A percentile compares a stretch with the other conserved stretches of the same genome.
phyloP scores from a whole-genome alignment of 1,140 invertebrate species.

The Maniola jurtina region DNA sequence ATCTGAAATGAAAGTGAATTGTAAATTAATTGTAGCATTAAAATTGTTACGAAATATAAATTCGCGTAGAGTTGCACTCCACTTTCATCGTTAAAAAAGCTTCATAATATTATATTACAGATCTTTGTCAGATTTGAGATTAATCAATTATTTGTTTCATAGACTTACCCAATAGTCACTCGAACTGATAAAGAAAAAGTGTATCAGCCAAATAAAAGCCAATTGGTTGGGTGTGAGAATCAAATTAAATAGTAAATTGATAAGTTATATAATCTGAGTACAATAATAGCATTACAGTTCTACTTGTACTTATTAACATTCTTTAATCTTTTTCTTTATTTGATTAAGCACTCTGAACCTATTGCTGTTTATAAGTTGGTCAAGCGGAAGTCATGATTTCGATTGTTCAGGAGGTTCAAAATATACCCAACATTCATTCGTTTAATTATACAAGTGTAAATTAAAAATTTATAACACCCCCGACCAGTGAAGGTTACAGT shows the following conservation, averaged over 20 bases:
- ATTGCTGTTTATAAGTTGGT: not conserved
- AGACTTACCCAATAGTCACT: not conserved
- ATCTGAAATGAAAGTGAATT: conserved; percentile 13
- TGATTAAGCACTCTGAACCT: not conserved
- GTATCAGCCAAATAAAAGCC: not conserved
- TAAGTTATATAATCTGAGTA: not conserved
- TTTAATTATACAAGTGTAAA: too few relatives aligned
- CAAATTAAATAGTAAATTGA: conserved; percentile 4
- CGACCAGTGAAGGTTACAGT: too few relatives aligned
- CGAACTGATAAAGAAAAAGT: not conserved
- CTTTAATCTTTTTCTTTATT: not conserved
- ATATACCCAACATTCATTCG: too few relatives aligned
- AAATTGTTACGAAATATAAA: conserved; percentile 14
- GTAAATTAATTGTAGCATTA: conserved; percentile 9
- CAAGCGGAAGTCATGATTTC: not conserved
- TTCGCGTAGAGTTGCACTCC: conserved; percentile 5
- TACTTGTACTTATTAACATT: conserved; percentile 2
- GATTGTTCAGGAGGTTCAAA: too few relatives aligned
- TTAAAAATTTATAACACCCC: too few relatives aligned
- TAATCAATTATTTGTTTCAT: conserved; percentile 11
- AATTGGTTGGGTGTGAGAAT: not conserved
- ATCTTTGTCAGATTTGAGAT: conserved; percentile 12
- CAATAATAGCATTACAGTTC: not conserved
- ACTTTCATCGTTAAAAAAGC: conserved; percentile 19
- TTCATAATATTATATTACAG: conserved; percentile 10